phyloP scores from a whole-genome alignment of 1,140 invertebrate species.

The Ditylenchus dipsaci region DNA sequence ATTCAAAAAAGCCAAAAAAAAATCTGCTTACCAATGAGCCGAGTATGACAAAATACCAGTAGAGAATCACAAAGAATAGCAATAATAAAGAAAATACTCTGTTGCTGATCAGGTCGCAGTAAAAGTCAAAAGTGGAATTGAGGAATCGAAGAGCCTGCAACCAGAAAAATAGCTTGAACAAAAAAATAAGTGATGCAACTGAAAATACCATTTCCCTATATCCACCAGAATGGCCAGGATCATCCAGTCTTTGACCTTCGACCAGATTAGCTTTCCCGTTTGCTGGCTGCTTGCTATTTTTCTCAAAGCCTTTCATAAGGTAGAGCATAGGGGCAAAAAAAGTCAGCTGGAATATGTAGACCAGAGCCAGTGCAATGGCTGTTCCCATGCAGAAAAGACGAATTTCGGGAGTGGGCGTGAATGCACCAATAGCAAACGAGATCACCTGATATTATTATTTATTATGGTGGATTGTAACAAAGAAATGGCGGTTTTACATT shows the following conservation, averaged over 20 bases:
- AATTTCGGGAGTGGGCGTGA: conserved; percentile 79
- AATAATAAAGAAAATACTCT: conserved; percentile 14
- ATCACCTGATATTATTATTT: conserved; percentile 68
- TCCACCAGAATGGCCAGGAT: too few relatives aligned
- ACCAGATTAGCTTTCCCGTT: background rate
- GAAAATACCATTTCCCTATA: too few relatives aligned
- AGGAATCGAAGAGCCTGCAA: background rate
- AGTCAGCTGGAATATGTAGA: conserved; percentile 46
- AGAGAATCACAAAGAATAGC: conserved; percentile 25
- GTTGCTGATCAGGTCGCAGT: conserved; percentile 20
- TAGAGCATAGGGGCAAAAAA: background rate
- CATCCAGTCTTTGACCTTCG: background rate
- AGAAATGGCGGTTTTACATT: conserved; percentile 46
- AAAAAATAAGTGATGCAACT: too few relatives aligned
- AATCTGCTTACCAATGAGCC: conserved; percentile 26
- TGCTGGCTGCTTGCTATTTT: background rate
- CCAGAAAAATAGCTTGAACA: too few relatives aligned
- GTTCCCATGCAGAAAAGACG: conserved; percentile 58
- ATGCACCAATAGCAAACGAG: conserved; percentile 87
- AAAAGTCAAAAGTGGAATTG: conserved; percentile 8
- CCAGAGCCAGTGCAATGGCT: conserved; percentile 49
- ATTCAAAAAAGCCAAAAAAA: too few relatives aligned
- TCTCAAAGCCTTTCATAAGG: background rate
- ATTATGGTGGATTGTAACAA: background rate
- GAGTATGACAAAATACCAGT: conserved; percentile 50